Evolutionary conservation across 2,888 invertebrate species (phyloP), one percentile per base, ranked within the genome.

Genomic region (Arge pagana): DNA sequence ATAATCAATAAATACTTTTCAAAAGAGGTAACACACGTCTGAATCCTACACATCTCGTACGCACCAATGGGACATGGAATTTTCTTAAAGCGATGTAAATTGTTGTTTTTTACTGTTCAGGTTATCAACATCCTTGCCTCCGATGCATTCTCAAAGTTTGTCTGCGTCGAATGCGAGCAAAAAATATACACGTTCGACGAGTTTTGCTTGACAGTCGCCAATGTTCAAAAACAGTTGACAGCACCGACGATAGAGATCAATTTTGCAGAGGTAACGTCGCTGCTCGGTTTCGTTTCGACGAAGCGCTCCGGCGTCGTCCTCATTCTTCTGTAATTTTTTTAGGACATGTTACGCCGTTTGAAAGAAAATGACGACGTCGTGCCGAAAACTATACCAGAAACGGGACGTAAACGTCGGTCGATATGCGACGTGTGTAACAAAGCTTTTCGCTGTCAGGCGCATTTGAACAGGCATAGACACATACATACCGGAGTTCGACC

Each of bases 401-500:
- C 35, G 10, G 16, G 13, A 16, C 52, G 57, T 11, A 56, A 53
- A 23, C 63, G 51, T 5, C 67, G 63, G 57, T 65, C 62, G 37
- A 57, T 59, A 3, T 74, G 74, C 41, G 62, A 63, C 26, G 63
- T 71, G 54, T 83, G 83, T 62, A 77, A 78, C 0, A 83, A 83
- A 64, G 79, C 77, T 55, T 83, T 83, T 66, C 80, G 82, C 5
- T 75, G 82, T 50, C 81, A 80, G 63, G 81, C 83, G 55, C 82
- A 83, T 57, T 70, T 83, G 50, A 81, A 82, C 1, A 72, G 82
- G 19, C 83, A 83, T 66, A 79, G 80, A 61, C 66, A 79, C 30
- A 82, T 82, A 56, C 82, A 82, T 62, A 79, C 81, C 3, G 82
- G 82, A 11, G 71, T 80, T 19, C 71, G 82, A 45, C 81, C 85